Evolutionary conservation across 2,888 invertebrate species (phyloP).

Genomic region (Chironomus riparius): DNA sequence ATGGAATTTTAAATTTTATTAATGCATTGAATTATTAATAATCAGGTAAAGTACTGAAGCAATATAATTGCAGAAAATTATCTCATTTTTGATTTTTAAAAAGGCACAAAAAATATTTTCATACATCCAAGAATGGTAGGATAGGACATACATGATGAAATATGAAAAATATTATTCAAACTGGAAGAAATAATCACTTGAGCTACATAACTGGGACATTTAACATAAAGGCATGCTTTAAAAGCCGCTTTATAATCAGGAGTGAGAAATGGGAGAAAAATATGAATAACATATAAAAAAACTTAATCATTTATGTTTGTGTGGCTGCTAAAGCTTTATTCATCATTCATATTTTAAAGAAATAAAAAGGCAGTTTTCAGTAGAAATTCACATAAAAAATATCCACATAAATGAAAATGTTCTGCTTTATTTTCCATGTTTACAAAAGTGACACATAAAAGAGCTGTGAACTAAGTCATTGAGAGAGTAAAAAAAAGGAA

Average conservation of each 20-base stretch:
- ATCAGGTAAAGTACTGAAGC: too few relatives aligned
- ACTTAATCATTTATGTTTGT: constrained; percentile 5
- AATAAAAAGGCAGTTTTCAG: not conserved
- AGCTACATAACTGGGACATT: not conserved
- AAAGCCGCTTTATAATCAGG: not conserved
- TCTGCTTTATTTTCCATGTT: not conserved
- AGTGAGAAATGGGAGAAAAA: not conserved
- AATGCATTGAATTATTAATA: too few relatives aligned
- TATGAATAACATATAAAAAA: not conserved
- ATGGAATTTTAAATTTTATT: too few relatives aligned
- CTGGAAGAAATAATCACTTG: not conserved
- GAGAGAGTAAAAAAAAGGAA: too few relatives aligned
- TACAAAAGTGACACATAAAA: not conserved
- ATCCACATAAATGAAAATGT: not conserved
- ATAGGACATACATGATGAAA: not conserved
- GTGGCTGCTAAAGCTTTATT: not conserved
- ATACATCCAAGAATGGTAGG: not conserved
- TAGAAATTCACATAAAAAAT: not conserved
- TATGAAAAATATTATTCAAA: not conserved
- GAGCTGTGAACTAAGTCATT: not conserved
- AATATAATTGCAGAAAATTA: too few relatives aligned
- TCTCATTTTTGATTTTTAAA: not conserved
- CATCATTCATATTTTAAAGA: not conserved
- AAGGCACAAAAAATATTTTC: not conserved
- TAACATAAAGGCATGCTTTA: not conserved